phyloP scores from a whole-genome alignment of 1,140 invertebrate species.

The Phenacoccus solenopsis region DNA sequence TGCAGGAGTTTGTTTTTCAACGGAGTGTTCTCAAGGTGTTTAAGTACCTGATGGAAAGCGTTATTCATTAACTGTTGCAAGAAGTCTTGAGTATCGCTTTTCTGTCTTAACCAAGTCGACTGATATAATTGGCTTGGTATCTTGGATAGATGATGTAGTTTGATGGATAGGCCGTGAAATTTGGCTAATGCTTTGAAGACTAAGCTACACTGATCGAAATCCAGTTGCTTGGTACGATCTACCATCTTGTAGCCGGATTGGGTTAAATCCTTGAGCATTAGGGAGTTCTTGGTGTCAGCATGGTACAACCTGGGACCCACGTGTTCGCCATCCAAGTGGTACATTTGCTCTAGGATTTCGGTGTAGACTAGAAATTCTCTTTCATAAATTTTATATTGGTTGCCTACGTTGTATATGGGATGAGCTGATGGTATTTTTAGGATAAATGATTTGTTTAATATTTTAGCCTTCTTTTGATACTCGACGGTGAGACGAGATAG shows the following conservation, averaged over 20 bases:
- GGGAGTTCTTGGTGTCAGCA: background rate
- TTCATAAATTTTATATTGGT: background rate
- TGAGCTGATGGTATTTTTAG: background rate
- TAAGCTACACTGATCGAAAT: background rate
- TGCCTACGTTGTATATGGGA: background rate
- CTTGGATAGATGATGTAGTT: background rate
- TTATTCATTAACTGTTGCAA: background rate
- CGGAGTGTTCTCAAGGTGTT: too few species aligned
- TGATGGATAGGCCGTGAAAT: background rate
- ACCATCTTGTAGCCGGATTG: background rate
- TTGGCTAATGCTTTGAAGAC: background rate
- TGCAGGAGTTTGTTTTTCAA: background rate
- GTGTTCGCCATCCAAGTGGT: background rate
- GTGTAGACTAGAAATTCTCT: background rate
- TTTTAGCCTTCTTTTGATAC: background rate
- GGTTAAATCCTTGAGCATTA: background rate
- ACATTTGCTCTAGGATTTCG: background rate
- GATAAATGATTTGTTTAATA: background rate
- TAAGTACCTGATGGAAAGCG: background rate
- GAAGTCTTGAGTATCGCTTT: background rate
- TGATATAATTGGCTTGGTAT: background rate
- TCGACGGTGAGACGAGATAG: background rate
- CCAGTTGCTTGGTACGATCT: background rate
- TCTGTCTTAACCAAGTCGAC: background rate
- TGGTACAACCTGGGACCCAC: background rate